phyloP scores from a whole-genome alignment of 2,888 invertebrate species.

The Suillia variegata region DNA sequence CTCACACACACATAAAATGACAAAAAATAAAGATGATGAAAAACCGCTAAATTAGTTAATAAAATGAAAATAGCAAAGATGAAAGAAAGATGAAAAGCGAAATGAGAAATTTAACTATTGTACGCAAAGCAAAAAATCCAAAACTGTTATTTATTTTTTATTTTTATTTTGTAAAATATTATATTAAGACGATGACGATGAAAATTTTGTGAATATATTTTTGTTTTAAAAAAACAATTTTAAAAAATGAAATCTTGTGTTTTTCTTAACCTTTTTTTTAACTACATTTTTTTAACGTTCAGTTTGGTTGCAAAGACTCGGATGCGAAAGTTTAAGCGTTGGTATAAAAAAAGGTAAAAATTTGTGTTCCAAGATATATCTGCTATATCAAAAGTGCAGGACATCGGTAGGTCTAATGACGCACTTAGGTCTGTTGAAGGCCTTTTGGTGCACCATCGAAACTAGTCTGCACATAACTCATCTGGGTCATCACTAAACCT shows the following conservation, averaged over 20 bases:
- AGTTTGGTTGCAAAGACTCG: too few relatives aligned
- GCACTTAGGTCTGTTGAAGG: too few relatives aligned
- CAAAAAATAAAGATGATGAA: constrained; percentile 1
- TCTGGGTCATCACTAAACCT: too few relatives aligned
- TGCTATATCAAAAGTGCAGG: too few relatives aligned
- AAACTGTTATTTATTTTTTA: constrained; percentile 33
- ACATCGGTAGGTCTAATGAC: too few relatives aligned
- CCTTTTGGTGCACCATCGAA: too few relatives aligned
- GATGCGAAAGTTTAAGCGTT: too few relatives aligned
- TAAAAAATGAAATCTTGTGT: constrained; percentile 23
- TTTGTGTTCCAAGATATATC: too few relatives aligned
- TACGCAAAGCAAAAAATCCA: constrained; percentile 25
- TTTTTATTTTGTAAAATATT: constrained; percentile 31
- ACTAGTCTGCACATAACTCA: too few relatives aligned
- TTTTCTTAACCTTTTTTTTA: constrained; percentile 19
- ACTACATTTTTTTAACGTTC: too few relatives aligned
- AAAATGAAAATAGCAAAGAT: neutral
- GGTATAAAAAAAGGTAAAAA: too few relatives aligned
- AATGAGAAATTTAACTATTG: constrained; percentile 2
- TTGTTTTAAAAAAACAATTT: constrained; percentile 30
- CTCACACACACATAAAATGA: neutral
- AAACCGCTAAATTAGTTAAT: constrained; percentile 5
- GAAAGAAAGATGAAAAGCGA: constrained; percentile 6
- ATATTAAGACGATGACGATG: neutral
- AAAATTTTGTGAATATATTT: constrained; percentile 20